Percentiles rank a stretch among this genome's conserved stretches.
Evolutionary conservation across 1,140 invertebrate species (phyloP).

Genomic region (Pteromalus puparum): DNA sequence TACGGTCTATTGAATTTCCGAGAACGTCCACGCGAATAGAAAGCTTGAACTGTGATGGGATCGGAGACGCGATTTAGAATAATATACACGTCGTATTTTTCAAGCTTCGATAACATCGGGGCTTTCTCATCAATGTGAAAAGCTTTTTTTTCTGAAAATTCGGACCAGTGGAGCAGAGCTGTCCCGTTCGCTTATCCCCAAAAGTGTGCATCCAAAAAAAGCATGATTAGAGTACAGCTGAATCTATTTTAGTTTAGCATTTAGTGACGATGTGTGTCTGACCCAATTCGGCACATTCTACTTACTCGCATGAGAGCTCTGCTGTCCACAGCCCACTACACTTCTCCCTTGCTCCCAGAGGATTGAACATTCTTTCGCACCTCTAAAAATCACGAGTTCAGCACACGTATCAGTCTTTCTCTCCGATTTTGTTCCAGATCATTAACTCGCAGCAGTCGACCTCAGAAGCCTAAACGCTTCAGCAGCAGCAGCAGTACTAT

Average conservation of each 20-base stretch:
- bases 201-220: no score
- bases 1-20: neutral
- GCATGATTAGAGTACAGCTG: no score
- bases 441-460: neutral
- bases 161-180: no score
- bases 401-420: neutral
- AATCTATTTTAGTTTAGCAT: no score
- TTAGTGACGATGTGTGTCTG: no score
- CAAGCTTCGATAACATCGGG: no score
- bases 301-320: neutral
- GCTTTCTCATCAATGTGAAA: no score
- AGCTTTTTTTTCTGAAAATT: no score
- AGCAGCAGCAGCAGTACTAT: slow-evolving; percentile 14
- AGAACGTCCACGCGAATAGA: no score
- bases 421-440: neutral
- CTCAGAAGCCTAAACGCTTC: neutral
- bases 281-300: no score
- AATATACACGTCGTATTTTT: neutral
- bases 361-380: neutral
- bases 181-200: no score
- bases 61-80: neutral
- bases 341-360: neutral
- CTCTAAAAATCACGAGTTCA: neutral
- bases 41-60: neutral
- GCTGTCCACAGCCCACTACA: neutral